These are phyloP conservation scores for Antennarius maculatus DNA, from an alignment of 2,797 vertebrate genomes.

Conservation along the genomic window DNA sequence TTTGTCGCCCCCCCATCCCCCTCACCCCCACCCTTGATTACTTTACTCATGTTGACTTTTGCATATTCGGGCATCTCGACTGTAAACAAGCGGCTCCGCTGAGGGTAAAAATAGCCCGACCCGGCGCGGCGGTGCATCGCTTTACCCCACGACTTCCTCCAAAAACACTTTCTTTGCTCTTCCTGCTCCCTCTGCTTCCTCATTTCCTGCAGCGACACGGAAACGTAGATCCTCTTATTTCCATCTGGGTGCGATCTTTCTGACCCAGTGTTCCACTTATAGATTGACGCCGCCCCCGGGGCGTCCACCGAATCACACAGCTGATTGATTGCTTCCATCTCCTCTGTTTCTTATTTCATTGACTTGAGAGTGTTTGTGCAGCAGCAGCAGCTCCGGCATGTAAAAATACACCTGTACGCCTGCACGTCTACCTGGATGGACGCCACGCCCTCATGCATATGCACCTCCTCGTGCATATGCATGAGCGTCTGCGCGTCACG, in stretches of 20 bases:
- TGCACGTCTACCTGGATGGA: constrained; percentile 13
- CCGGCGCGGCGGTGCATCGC: constrained; percentile 40
- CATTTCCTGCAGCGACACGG: constrained; percentile 40
- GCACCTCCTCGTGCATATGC: constrained; percentile 44
- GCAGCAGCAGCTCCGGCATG: constrained; percentile 10
- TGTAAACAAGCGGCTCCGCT: constrained; percentile 53
- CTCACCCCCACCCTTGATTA: constrained; percentile 54
- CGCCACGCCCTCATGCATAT: background rate
- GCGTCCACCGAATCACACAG: constrained; percentile 64
- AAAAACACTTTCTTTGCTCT: constrained; percentile 54
- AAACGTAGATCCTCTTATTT: constrained; percentile 54
- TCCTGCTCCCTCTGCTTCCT: constrained; percentile 47
- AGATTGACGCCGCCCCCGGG: constrained; percentile 61
- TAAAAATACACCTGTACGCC: constrained; percentile 1
- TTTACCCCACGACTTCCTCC: constrained; percentile 32
- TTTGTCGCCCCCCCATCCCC: constrained; percentile 46
- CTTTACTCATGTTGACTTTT: constrained; percentile 58
- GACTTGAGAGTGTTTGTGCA: constrained; percentile 49
- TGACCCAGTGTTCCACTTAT: constrained; percentile 65
- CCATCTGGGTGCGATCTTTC: constrained; percentile 35
- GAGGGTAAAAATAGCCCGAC: constrained; percentile 64
- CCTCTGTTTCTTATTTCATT: constrained; percentile 62
- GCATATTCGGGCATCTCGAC: constrained; percentile 43
- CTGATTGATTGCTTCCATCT: constrained; percentile 72
- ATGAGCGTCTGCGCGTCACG: background rate